Percentiles rank a stretch among this genome's conserved stretches.
These are phyloP conservation scores for Melikaiella ostensackeni DNA, from an alignment of 2,888 invertebrate genomes.

Conservation along the genomic window DNA sequence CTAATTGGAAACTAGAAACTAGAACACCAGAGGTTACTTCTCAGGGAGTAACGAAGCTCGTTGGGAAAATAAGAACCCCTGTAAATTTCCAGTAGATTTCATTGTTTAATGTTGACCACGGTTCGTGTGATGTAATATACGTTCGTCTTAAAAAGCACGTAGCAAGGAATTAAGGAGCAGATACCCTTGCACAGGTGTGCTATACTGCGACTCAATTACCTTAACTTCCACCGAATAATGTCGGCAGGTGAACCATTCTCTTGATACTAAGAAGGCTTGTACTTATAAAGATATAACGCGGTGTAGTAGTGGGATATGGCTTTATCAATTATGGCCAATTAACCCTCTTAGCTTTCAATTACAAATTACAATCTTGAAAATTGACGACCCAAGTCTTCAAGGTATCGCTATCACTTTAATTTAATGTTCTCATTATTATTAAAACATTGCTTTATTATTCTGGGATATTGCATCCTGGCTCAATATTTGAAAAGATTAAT, in stretches of 20 bases:
- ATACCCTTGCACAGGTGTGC: conserved; percentile 53
- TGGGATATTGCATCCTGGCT: too few species aligned
- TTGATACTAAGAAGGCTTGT: conserved; percentile 23
- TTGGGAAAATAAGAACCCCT: background rate
- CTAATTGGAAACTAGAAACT: background rate
- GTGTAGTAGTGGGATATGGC: conserved; percentile 2
- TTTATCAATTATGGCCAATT: conserved; percentile 36
- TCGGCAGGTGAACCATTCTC: conserved; percentile 54
- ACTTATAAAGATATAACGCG: conserved; percentile 26
- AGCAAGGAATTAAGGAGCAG: conserved; percentile 25
- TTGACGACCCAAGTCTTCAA: background rate
- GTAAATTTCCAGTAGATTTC: conserved; percentile 23
- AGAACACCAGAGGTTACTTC: background rate
- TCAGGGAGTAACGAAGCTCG: background rate
- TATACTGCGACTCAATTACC: conserved; percentile 54
- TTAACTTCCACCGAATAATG: conserved; percentile 53
- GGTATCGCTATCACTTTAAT: background rate
- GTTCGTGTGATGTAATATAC: background rate
- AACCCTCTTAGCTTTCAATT: conserved; percentile 5
- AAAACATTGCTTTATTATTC: background rate
- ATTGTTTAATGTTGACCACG: background rate
- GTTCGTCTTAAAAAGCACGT: conserved; percentile 23
- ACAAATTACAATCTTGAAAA: conserved; percentile 7
- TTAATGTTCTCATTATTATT: background rate
- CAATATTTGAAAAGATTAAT: too few species aligned